These are phyloP conservation scores for Andrena fulva DNA, from an alignment of 2,888 invertebrate species.

Conservation along the genomic window DNA sequence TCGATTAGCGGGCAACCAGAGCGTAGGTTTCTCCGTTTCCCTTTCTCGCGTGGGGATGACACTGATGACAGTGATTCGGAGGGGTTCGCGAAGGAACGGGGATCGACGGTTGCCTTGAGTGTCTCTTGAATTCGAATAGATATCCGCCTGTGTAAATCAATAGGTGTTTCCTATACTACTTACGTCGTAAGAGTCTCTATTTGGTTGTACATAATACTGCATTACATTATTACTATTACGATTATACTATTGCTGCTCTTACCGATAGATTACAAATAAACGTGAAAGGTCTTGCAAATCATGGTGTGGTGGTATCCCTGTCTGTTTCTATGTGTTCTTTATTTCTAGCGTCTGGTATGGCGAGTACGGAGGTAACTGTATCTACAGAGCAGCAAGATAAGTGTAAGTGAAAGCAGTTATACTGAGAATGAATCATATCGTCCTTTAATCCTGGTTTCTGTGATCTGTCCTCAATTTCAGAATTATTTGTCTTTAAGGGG, in stretches of 20 bases:
- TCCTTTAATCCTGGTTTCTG: too few species aligned
- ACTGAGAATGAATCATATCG: too few species aligned
- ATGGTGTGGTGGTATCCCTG: neutral
- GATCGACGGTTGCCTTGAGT: slow-evolving; percentile 35
- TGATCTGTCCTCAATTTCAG: too few species aligned
- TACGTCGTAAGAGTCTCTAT: slow-evolving; percentile 56
- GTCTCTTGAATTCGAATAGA: slow-evolving; percentile 28
- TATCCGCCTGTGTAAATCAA: slow-evolving; percentile 73
- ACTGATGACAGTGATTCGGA: slow-evolving; percentile 1
- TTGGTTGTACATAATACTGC: slow-evolving; percentile 72
- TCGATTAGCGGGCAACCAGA: neutral
- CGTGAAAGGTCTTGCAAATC: slow-evolving; percentile 58
- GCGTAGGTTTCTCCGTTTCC: neutral
- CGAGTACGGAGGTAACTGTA: neutral
- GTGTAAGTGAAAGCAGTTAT: too few species aligned
- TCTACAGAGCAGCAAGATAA: neutral
- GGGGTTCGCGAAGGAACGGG: slow-evolving; percentile 22
- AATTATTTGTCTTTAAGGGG: too few species aligned
- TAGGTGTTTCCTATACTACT: slow-evolving; percentile 61
- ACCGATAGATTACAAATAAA: slow-evolving; percentile 70
- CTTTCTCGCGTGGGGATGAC: slow-evolving; percentile 1
- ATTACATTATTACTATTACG: slow-evolving; percentile 53
- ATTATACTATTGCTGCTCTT: slow-evolving; percentile 61
- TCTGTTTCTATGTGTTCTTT: too few species aligned
- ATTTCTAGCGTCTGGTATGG: neutral